Evolutionary conservation across 2,113 vertebrate species (phyloP).

Genomic region (Periophthalmus modestus): DNA sequence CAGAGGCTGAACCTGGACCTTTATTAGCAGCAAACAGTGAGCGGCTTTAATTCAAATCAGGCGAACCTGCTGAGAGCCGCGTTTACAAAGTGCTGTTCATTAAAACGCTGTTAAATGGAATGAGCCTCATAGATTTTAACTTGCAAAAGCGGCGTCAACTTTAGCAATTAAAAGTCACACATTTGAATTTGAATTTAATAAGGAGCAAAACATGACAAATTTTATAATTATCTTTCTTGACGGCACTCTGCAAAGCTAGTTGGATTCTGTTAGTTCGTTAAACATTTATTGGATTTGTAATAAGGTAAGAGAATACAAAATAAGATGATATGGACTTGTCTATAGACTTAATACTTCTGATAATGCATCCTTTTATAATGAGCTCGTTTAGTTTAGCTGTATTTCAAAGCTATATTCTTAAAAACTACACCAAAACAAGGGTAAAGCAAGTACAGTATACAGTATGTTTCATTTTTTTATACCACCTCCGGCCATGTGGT

Average conservation of each 20-base stretch:
- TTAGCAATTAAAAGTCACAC: slow-evolving; percentile 9
- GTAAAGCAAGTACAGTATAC: no score
- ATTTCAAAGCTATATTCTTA: no score
- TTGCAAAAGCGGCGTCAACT: slow-evolving; percentile 1
- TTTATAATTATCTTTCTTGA: background rate
- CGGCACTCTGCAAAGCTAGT: background rate
- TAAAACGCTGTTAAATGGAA: slow-evolving; percentile 33
- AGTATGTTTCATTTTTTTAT: no score
- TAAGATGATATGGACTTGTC: no score
- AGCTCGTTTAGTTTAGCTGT: no score
- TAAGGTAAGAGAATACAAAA: slow-evolving; percentile 1
- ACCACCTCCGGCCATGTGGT: no score
- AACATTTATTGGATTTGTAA: slow-evolving; percentile 4
- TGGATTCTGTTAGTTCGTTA: background rate
- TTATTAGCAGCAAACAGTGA: slow-evolving; percentile 40
- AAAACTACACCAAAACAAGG: no score
- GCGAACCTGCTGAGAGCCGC: slow-evolving; percentile 41
- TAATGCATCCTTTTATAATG: no score
- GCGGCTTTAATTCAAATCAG: slow-evolving; percentile 33
- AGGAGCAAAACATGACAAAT: slow-evolving; percentile 3
- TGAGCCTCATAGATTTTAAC: slow-evolving; percentile 8
- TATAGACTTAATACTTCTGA: background rate
- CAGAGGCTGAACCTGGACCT: slow-evolving; percentile 25
- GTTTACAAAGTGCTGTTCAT: slow-evolving; percentile 26
- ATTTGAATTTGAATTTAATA: background rate